These are phyloP conservation scores for Protobothrops mucrosquamatus DNA, from an alignment of 2,113 vertebrate species.

Conservation along the genomic window DNA sequence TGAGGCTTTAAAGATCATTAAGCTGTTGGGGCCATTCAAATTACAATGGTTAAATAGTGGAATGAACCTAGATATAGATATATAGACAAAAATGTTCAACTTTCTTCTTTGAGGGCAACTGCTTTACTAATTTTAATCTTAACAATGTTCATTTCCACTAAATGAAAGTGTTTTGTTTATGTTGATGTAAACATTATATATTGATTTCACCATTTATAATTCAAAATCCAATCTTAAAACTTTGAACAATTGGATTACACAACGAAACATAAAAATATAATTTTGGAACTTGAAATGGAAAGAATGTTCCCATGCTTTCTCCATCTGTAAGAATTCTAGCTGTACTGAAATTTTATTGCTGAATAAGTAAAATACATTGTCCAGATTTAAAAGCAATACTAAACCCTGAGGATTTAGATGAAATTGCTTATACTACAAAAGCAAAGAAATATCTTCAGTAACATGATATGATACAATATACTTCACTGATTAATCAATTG, in stretches of 20 bases:
- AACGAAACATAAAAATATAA: background rate
- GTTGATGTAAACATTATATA: background rate
- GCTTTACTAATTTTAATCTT: background rate
- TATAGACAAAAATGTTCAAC: background rate
- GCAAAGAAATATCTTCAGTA: background rate
- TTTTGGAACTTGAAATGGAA: conserved; percentile 27
- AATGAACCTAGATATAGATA: background rate
- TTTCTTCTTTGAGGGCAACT: background rate
- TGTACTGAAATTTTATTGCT: conserved; percentile 42
- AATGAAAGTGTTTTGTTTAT: background rate
- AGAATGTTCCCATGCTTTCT: conserved; percentile 63
- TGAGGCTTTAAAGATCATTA: conserved; percentile 39
- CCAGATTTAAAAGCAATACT: background rate
- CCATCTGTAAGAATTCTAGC: conserved; percentile 51
- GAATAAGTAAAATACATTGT: conserved; percentile 26
- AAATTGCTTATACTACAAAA: background rate
- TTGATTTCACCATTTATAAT: conserved; percentile 25
- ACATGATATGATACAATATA: background rate
- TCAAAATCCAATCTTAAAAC: conserved; percentile 4
- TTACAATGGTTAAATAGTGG: background rate
- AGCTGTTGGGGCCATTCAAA: background rate
- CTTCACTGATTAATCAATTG: background rate
- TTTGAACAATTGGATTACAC: fast-evolving
- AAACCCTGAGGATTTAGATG: background rate
- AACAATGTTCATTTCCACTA: conserved; percentile 6